Evolutionary conservation across 2,113 vertebrate species (phyloP).

Genomic region (Neomonachus schauinslandi): DNA sequence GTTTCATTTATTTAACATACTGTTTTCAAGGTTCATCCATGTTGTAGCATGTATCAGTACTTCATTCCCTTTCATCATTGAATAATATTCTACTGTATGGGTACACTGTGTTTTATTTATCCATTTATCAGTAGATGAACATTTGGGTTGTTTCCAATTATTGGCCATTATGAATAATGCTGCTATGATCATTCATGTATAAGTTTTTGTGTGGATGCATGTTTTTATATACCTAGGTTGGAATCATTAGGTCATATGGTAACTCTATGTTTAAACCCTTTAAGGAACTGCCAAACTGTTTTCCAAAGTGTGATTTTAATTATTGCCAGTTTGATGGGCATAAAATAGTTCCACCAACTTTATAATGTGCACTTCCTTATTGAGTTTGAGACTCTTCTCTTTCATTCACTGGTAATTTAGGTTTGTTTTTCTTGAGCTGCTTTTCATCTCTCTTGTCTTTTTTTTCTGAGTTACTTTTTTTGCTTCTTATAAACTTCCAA

Average conservation of each 20-base stretch:
- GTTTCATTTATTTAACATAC: background rate
- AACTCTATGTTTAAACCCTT: background rate
- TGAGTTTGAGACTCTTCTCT: background rate
- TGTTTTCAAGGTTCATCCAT: background rate
- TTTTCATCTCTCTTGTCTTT: background rate
- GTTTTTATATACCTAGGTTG: background rate
- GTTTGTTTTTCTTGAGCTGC: background rate
- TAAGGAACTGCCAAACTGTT: constrained; percentile 2
- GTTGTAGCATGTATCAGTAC: background rate
- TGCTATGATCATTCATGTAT: background rate
- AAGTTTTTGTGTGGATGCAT: background rate
- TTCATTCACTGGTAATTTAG: background rate
- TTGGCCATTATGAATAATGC: background rate
- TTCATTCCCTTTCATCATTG: background rate
- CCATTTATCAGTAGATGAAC: background rate
- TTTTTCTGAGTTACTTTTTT: background rate
- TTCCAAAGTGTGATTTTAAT: background rate
- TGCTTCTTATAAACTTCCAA: background rate
- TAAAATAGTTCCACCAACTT: background rate
- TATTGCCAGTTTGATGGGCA: background rate
- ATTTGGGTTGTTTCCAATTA: background rate
- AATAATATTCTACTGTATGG: background rate
- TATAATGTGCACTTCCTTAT: background rate
- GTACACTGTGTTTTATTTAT: background rate
- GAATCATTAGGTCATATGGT: background rate